Evolutionary conservation across 2,113 vertebrate genomes (phyloP), one percentile per base, ranked within the genome.

Genomic region (Phodopus roborovskii): DNA sequence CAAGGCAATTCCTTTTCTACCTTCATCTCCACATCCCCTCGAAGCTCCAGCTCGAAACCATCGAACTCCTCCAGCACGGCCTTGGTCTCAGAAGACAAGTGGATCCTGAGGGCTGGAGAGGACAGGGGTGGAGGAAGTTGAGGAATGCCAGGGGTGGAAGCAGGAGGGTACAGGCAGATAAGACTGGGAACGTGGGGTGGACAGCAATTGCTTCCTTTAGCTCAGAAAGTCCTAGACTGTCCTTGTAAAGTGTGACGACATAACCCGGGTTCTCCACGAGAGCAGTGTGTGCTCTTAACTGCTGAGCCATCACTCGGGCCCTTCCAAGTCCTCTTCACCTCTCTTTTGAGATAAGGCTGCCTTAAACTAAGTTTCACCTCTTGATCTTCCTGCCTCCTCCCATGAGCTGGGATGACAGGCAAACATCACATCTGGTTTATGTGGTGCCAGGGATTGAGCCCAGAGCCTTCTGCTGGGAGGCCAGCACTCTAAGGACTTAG

Each of bases 11-110:
- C 70, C 60, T 64, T 39, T 50, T 53, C 53, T 97, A 98, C 98
- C 98, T 99, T 99, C 98, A 99, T 98, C 97, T 99, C 99, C 30
- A 99, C 98, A 4, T 99, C 99, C 9, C 99, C 99, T 85, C 99
- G 95, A 73, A 99, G 98, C 97, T 99, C 98, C 97, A 99, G 97
- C 92, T 99, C 98, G 17, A 99, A 99, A 92, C 99, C 98, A 79
- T 98, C 97, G 5, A 99, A 99, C 89, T 99, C 99, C 93, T 99
- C 98, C 96, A 99, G 98, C 30, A 99, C 98, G 1, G 97, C 96
- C 24, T 98, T 98, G 22, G 99, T 99, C 17, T 99, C 99, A 28
- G 99, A 98, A 0, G 99, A 99, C 94, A 99, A 97, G 39, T 99
- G 99, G 93, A 99, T 99, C 98, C 98, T 99, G 94, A 99, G 97